These are phyloP conservation scores for Gyps fulvus DNA, from an alignment of 2,113 vertebrate genomes.

Conservation along the genomic window DNA sequence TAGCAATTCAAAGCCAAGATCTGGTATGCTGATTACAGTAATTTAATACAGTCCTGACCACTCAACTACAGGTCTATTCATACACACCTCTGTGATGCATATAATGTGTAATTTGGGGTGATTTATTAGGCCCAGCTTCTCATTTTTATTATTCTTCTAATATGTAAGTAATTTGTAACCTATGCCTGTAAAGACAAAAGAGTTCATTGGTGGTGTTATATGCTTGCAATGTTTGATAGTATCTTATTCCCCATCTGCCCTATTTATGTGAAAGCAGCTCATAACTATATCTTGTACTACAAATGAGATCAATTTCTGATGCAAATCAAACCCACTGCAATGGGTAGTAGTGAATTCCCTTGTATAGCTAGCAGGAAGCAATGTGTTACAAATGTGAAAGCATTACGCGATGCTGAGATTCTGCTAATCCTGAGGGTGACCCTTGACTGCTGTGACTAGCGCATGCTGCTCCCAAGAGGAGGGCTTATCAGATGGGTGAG, in stretches of 20 bases:
- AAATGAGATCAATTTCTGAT: slow-evolving; percentile 1
- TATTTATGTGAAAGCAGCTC: background rate
- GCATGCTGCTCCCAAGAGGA: background rate
- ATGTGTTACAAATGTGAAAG: background rate
- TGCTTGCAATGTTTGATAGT: background rate
- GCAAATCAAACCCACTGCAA: background rate
- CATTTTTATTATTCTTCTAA: background rate
- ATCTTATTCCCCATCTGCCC: background rate
- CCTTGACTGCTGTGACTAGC: background rate
- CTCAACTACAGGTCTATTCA: background rate
- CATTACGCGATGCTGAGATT: slow-evolving; percentile 12
- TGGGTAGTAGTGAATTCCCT: background rate
- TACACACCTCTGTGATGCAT: background rate
- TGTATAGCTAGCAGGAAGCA: slow-evolving; percentile 21
- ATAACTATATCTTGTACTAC: background rate
- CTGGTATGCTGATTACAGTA: background rate
- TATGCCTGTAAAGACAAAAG: background rate
- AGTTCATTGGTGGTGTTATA: background rate
- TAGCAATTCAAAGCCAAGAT: background rate
- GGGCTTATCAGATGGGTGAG: background rate
- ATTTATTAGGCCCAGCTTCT: background rate
- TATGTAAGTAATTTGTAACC: background rate
- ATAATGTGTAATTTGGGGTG: background rate
- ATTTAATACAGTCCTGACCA: background rate
- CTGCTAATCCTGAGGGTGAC: background rate